phyloP scores from a whole-genome alignment of 2,797 vertebrate genomes.

The Enteromius argenteus region DNA sequence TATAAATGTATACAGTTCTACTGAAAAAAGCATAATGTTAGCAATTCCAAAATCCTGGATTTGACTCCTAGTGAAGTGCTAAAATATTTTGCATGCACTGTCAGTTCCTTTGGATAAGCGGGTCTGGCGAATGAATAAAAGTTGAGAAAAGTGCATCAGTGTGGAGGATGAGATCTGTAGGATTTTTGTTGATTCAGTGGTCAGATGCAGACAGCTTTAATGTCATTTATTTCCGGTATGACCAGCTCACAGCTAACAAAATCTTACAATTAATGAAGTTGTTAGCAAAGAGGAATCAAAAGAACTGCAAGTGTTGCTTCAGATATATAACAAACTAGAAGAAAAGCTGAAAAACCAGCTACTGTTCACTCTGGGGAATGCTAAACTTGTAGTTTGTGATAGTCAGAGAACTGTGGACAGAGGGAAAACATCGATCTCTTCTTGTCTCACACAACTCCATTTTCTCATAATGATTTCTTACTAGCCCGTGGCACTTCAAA shows the following conservation, averaged over 20 bases:
- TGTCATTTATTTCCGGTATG: not conserved
- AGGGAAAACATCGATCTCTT: conserved; percentile 66
- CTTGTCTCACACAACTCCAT: conserved; percentile 60
- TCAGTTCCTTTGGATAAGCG: not conserved
- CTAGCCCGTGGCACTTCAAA: conserved; percentile 65
- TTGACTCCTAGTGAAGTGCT: not conserved
- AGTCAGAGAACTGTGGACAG: conserved; percentile 54
- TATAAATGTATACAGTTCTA: not conserved
- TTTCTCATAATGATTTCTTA: conserved; percentile 70
- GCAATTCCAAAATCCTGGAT: not conserved
- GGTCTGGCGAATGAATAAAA: not conserved
- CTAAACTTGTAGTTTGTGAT: conserved; percentile 64
- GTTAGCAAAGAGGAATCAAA: conserved; percentile 1
- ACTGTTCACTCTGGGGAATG: conserved; percentile 33
- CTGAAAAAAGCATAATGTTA: not conserved
- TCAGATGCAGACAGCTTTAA: not conserved
- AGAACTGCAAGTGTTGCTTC: not conserved
- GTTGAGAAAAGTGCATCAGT: not conserved
- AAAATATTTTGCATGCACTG: conserved; percentile 1
- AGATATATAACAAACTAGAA: not conserved
- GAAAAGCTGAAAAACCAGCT: not conserved
- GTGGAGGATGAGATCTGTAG: not conserved
- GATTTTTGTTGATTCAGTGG: not conserved
- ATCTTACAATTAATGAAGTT: not conserved
- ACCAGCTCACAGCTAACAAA: conserved; percentile 1